Base-by-base conservation (phyloP, 92 coral and sea anemone species). In the Paramuricea clavata region DNA sequence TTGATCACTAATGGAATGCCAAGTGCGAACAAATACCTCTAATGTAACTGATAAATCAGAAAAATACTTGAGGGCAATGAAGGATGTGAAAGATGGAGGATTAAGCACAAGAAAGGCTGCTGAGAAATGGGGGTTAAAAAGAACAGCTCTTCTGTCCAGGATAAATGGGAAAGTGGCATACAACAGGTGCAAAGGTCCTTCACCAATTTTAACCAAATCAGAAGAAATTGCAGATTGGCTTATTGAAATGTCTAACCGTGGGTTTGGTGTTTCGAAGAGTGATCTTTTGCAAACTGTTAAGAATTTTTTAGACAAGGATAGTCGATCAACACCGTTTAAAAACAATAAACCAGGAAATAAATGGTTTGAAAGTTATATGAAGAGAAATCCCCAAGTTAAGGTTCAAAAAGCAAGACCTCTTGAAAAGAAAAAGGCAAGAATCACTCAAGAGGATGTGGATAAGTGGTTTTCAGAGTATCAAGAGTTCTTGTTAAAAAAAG, bases 341-440 rank as follows among this genome's bases (percentile, higher is more conserved):
- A 62, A 79, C 82, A 90, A 90, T 75, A 49, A 34, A 59, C 90
- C 90, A 12, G 87, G 90, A 49, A 30, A 64, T 65, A 90, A 65
- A 47, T 90, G 90, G 87, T 90, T 69, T 76, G 5, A 80, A 36
- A 19, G 84, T 56, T 90, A 73, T 69, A 25, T 87, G 33, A 81
- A 61, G 69, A 81, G 87, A 27, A 90, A 90, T 78, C 90, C 93
- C 17, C 77, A 86, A 81, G 86, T 90, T 23, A 86, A 81, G 49
- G 12, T 87, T n/a, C 78, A 90, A 19, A 81, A 81, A 34, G 88
- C 91, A 36, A 57, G 75, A 33, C 85, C 82, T 21, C 85, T 90
- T 61, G 87, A 86, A 75, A 89, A 83, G 68, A 91, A 89, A 80
- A 34, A 87, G 13, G 90, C 80, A 16, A 68, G 59, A 83, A 91